These are phyloP conservation scores for Scomberomorus guttatus DNA, from an alignment of 2,797 vertebrate species.

Conservation along the genomic window DNA sequence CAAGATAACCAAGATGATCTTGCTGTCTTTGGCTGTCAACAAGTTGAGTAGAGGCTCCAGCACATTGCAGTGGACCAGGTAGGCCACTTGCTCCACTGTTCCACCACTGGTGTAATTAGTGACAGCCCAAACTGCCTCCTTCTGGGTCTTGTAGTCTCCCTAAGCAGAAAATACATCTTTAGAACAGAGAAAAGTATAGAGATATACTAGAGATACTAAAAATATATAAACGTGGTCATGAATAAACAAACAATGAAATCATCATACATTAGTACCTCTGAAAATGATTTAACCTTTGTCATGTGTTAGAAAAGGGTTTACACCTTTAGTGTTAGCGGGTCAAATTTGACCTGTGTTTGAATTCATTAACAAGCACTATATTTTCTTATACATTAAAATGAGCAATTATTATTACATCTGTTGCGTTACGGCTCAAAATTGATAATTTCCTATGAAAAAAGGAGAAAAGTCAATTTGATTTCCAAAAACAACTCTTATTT, in stretches of 20 bases:
- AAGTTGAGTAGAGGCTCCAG: conserved; percentile 91
- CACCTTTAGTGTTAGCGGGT: no score
- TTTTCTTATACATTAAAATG: no score
- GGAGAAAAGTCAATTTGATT: no score
- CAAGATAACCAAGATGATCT: conserved; percentile 92
- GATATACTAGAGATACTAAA: neutral
- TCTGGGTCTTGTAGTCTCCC: conserved; percentile 96
- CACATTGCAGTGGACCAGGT: conserved; percentile 91
- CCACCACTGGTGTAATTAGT: conserved; percentile 96
- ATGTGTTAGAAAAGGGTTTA: no score
- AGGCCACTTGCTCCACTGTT: conserved; percentile 91
- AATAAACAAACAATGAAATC: neutral
- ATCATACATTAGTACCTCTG: neutral
- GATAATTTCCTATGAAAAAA: no score
- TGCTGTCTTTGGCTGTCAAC: conserved; percentile 91
- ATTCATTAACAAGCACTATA: no score
- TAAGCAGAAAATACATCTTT: conserved; percentile 62
- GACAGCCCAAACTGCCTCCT: conserved; percentile 95
- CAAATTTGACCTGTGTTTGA: no score
- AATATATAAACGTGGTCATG: neutral
- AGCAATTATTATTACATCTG: no score
- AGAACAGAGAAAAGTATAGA: neutral
- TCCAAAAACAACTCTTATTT: no score
- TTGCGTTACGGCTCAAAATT: no score
- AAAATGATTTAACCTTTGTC: neutral